Base-by-base conservation (phyloP, 2,888 invertebrate genomes). In the Tetropium fuscum region DNA sequence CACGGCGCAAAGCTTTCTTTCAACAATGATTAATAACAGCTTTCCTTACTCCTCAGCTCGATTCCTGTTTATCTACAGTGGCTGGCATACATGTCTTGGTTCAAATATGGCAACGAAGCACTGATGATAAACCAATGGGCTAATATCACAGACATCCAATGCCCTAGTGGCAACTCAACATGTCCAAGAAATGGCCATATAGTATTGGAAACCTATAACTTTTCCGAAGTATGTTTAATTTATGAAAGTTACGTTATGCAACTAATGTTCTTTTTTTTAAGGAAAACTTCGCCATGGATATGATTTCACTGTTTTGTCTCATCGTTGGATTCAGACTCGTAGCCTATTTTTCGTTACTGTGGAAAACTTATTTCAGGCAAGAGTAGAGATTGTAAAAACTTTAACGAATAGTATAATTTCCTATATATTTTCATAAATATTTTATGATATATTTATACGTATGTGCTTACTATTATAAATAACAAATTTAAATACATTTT, bases 61-160 rank as follows among this genome's bases (percentile, higher is more conserved):
- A 91, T 95, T 15, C 95, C 95, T 0, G 81, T 86, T 0, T 95
- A 94, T 77, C 88, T 95, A 57, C 86, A 89, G 68, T 95, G 95
- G 95, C 83, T 95, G 63, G 92, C 93, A 0, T 92, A 94, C 80
- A 81, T 95, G 8, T 95, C 95, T 0, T 96, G 96, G 96, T 95
- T 96, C 82, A 89, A 92, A 54, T 96, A 95, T 80, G 94, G 94
- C 19, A 95, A 95, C 80, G 95, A 96, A 80, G 94, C 94, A 0
- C 82, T 96, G 11, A 83, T 93, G 49, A 88, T 96, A 54, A 96
- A 95, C 83, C 96, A 97, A 77, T 96, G 96, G 96, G 79, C 87
- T 0, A 89, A 91, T 38, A 87, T 96, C 7, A 88, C 90, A 3
- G 83, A 86, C 70, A 95, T 96, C 70, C 86, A 87, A 1, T 95